Percentiles rank a stretch among this genome's conserved stretches.
Evolutionary conservation across 1,140 invertebrate genomes (phyloP).

Genomic region (Tetramorium parvispinum): DNA sequence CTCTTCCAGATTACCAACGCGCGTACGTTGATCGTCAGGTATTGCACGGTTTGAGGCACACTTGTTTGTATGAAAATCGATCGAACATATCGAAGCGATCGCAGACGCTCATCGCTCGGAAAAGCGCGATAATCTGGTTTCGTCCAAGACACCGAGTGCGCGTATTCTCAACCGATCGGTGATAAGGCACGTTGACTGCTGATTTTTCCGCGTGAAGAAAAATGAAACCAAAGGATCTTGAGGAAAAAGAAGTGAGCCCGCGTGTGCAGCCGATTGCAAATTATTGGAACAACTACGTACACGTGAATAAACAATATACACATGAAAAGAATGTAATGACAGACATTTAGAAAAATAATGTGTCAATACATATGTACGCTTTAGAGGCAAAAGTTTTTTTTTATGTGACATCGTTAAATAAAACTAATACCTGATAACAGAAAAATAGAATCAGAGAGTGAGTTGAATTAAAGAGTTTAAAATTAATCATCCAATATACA

Average conservation of each 20-base stretch:
- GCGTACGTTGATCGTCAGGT: not conserved
- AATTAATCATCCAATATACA: not conserved
- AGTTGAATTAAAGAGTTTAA: constrained; percentile 10
- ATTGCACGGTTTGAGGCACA: not conserved
- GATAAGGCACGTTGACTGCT: constrained; percentile 25
- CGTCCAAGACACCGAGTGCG: constrained; percentile 29
- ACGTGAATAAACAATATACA: constrained; percentile 9
- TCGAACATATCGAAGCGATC: constrained; percentile 30
- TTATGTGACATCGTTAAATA: constrained; percentile 1
- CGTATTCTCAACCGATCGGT: constrained; percentile 1
- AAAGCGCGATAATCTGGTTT: constrained; percentile 60
- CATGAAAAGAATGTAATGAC: not conserved
- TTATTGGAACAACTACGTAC: not conserved
- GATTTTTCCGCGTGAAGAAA: constrained; percentile 28
- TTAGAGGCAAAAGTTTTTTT: not conserved
- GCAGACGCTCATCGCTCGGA: constrained; percentile 37
- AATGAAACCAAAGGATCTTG: not conserved
- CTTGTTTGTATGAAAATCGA: constrained; percentile 2
- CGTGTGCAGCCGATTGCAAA: constrained; percentile 27
- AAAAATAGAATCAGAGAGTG: constrained; percentile 1
- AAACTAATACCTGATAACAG: not conserved
- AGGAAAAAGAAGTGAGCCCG: not conserved
- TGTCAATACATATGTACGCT: not conserved
- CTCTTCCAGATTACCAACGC: constrained; percentile 8
- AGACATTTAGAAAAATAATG: not conserved